phyloP scores from a whole-genome alignment of 2,113 vertebrate genomes.

The Sinocyclocheilus anshuiensis region DNA sequence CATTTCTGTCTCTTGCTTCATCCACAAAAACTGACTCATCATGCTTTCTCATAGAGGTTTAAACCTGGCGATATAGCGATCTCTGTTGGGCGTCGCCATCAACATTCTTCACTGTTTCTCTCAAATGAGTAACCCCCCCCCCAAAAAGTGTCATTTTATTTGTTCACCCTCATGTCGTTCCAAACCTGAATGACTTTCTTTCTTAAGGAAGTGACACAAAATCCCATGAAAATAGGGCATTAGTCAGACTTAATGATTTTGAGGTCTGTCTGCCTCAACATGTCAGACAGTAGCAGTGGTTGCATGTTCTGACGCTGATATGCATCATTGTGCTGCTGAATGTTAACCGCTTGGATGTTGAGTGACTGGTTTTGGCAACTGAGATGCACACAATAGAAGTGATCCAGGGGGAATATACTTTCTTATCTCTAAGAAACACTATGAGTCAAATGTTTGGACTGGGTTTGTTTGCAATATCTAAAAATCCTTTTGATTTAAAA shows the following conservation, averaged over 20 bases:
- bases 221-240: neutral
- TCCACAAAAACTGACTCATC: slow-evolving; percentile 6
- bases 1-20: neutral
- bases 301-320: neutral
- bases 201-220: neutral
- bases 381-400: neutral
- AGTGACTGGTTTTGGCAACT: neutral
- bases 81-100: neutral
- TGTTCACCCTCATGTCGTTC: too few species aligned
- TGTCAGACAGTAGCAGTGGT: neutral
- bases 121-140: neutral
- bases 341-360: neutral
- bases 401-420: neutral
- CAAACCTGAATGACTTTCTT: too few species aligned
- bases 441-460: neutral
- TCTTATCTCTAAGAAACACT: neutral
- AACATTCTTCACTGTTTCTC: neutral
- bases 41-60: neutral
- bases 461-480: neutral
- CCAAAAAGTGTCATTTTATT: too few species aligned
- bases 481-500: neutral
- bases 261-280: neutral
- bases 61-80: too few species aligned
- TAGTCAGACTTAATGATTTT: neutral
- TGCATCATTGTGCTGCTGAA: neutral